phyloP scores from a whole-genome alignment of 2,888 invertebrate genomes.

The Linnaemya tessellans region DNA sequence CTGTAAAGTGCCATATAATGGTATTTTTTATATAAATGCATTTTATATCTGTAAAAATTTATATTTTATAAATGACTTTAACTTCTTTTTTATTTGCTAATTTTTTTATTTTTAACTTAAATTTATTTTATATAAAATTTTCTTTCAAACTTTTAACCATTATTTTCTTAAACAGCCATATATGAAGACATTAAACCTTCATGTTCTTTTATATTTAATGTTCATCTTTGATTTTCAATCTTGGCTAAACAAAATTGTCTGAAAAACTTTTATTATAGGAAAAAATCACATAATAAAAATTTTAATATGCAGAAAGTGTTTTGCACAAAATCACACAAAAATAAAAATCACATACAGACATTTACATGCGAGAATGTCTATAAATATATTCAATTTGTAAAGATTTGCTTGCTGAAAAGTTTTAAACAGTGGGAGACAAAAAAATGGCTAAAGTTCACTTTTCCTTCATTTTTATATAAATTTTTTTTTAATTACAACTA shows the following conservation, averaged over 20 bases:
- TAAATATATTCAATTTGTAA: background rate
- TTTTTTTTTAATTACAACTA: no score
- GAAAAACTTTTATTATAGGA: constrained; percentile 44
- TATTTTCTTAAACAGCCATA: constrained; percentile 9
- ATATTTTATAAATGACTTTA: no score
- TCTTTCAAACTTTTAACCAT: background rate
- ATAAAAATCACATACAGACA: background rate
- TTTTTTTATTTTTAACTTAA: no score
- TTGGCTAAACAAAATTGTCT: constrained; percentile 11
- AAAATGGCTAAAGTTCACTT: no score
- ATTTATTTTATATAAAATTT: background rate
- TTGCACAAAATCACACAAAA: constrained; percentile 1
- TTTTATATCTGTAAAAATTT: no score
- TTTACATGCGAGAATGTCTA: background rate
- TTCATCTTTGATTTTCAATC: constrained; percentile 44
- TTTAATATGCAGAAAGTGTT: constrained; percentile 54
- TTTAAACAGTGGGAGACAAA: background rate
- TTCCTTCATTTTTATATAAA: no score
- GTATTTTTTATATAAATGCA: no score
- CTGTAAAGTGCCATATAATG: no score
- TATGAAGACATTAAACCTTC: background rate
- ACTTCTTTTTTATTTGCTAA: no score
- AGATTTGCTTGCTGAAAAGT: background rate
- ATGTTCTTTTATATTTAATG: constrained; percentile 1
- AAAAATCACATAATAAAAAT: constrained; percentile 8